A percentile compares a stretch with the other conserved stretches of the same genome.
These are phyloP conservation scores for Caenorhabditis wallacei DNA, from an alignment of 2,888 invertebrate species.

Conservation along the genomic window DNA sequence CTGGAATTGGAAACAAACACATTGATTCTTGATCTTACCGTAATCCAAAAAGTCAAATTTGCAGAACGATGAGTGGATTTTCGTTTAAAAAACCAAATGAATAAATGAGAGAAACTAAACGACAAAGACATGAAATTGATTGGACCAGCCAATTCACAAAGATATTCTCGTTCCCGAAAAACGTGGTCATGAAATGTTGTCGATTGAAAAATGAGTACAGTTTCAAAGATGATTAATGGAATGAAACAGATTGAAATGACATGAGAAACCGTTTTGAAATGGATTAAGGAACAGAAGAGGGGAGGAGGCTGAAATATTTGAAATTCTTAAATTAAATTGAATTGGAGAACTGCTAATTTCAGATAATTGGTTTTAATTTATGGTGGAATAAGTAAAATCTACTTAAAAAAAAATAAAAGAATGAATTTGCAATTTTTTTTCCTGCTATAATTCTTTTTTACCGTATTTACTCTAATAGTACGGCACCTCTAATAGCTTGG, in stretches of 20 bases:
- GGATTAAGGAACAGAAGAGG: constrained; percentile 2
- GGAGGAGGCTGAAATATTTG: constrained; percentile 8
- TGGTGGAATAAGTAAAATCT: no score
- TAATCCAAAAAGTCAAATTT: constrained; percentile 24
- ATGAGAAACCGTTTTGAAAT: constrained; percentile 22
- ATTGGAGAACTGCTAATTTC: no score
- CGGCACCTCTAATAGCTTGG: no score
- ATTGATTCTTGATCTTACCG: background rate
- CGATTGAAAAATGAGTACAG: constrained; percentile 13
- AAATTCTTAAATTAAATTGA: background rate
- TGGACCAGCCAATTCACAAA: constrained; percentile 7
- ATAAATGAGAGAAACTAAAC: background rate
- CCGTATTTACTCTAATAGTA: no score
- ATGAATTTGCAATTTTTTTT: no score
- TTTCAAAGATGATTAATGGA: constrained; percentile 10
- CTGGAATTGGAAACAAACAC: background rate
- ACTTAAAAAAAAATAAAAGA: no score
- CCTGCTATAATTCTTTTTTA: no score
- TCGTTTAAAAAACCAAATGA: background rate
- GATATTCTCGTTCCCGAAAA: background rate
- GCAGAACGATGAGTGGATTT: background rate
- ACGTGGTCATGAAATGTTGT: background rate
- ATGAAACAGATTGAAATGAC: constrained; percentile 4
- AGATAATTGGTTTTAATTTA: no score
- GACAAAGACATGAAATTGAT: background rate